These are phyloP conservation scores for Notothenia rossii DNA, from an alignment of 2,113 vertebrate species.

Conservation along the genomic window DNA sequence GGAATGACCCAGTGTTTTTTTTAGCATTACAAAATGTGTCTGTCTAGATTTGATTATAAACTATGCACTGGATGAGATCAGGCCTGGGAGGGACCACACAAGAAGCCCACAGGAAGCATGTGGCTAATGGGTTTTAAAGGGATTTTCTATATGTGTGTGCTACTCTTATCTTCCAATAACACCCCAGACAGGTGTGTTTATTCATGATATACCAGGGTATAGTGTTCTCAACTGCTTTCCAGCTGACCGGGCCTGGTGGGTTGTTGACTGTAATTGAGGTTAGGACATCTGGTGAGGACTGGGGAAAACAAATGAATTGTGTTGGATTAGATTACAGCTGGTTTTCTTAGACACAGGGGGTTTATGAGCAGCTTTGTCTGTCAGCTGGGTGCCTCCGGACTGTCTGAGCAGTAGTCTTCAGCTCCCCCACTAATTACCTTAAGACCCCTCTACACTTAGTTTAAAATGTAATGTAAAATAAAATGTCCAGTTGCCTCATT, in stretches of 20 bases:
- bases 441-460: not conserved
- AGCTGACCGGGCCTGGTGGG: slow-evolving; percentile 84
- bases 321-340: slow-evolving; percentile 91
- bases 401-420: slow-evolving; percentile 48
- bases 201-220: slow-evolving; percentile 22
- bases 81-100: not conserved
- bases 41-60: not conserved
- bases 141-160: not conserved
- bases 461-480: not conserved
- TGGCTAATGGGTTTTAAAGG: not conserved
- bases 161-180: not conserved
- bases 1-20: no score
- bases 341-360: slow-evolving; percentile 84
- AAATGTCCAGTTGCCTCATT: not conserved
- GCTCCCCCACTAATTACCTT: slow-evolving; percentile 22
- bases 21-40: not conserved
- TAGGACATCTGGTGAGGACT: slow-evolving; percentile 44
- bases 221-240: slow-evolving; percentile 85
- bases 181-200: slow-evolving; percentile 46
- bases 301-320: slow-evolving; percentile 87
- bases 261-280: slow-evolving; percentile 69
- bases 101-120: not conserved
- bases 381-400: slow-evolving; percentile 60
- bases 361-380: slow-evolving; percentile 88
- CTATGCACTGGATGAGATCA: not conserved